Base-by-base conservation (phyloP, 2,113 vertebrate species). In the Arothron firmamentum region DNA sequence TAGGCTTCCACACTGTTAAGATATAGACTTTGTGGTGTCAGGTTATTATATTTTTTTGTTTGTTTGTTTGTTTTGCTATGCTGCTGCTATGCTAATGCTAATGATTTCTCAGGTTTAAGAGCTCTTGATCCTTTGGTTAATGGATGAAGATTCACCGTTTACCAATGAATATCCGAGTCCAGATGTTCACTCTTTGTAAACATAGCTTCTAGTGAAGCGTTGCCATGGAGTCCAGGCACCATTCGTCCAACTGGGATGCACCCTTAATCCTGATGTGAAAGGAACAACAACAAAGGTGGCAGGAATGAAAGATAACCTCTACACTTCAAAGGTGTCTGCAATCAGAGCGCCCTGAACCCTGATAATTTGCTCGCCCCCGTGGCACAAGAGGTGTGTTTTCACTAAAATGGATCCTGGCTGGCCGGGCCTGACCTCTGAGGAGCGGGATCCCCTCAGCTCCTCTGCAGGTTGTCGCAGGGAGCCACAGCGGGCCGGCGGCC, bases 301-400 rank as follows among this genome's bases (percentile, higher is more conserved):
- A 46, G 41, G 42, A 52, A 6, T 76, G 72, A 71, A 76, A 73
- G 72, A 74, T 79, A 74, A 78, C 60, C 71, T 64, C 70, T 1
- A 2, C 16, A 74, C 76, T 81, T 87, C 83, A 85, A 81, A 84
- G 78, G 62, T 38, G 58, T 60, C 72, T 78, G 74, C 53, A 72
- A 53, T 65, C 52, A 4, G 47, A 60, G 58, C 17, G 15, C 54
- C 11, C 46, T 72, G 68, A 78, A 55, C 79, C 59, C 49, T 38
- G 19, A 52, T 75, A 62, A 78, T 79, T 66, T 70, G 34, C 66
- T 67, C 52, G 12, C 25, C 63, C 53, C 54, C 31, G 60, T 52
- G 20, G 67, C 77, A 63, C 71, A 45, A 58, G 64, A 73, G 72
- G 73, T 70, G 72, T 86, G 86, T 87, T 83, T 83, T 88, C 64